phyloP scores from a whole-genome alignment of 2,797 vertebrate species.

The Liasis olivaceus region DNA sequence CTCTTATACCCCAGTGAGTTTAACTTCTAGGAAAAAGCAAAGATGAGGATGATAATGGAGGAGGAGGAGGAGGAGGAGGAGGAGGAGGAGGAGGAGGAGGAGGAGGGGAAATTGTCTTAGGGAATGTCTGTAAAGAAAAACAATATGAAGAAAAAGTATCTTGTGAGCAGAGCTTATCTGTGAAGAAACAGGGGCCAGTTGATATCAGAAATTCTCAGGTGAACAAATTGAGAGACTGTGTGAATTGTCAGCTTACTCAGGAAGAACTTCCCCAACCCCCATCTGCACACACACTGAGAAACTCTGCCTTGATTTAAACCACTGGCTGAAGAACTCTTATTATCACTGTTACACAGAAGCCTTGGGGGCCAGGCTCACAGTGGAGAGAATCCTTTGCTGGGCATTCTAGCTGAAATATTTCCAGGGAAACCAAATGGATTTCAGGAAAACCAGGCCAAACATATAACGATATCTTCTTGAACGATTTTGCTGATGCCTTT shows the following conservation, averaged over 20 bases:
- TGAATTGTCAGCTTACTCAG: not conserved
- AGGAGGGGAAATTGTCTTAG: not conserved
- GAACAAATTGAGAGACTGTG: not conserved
- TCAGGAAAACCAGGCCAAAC: not conserved
- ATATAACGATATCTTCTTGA: not conserved
- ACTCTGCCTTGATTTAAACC: not conserved
- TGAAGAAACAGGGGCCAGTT: not conserved
- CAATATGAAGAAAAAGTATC: not conserved
- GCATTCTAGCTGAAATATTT: not conserved
- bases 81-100: not conserved
- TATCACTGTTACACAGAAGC: not conserved
- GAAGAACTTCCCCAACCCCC: not conserved
- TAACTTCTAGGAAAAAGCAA: not conserved
- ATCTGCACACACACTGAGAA: not conserved
- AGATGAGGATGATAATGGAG: not conserved
- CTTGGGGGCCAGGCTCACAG: not conserved
- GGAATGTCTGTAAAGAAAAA: not conserved
- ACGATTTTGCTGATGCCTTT: not conserved
- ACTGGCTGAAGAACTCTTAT: not conserved
- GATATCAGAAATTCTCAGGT: not conserved
- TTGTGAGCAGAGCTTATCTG: not conserved
- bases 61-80: not conserved
- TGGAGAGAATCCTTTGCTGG: not conserved
- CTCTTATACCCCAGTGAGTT: not conserved
- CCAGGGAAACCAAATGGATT: not conserved